Evolutionary conservation across 2,797 vertebrate genomes (phyloP).

Genomic region (Telmatherina bonti): DNA sequence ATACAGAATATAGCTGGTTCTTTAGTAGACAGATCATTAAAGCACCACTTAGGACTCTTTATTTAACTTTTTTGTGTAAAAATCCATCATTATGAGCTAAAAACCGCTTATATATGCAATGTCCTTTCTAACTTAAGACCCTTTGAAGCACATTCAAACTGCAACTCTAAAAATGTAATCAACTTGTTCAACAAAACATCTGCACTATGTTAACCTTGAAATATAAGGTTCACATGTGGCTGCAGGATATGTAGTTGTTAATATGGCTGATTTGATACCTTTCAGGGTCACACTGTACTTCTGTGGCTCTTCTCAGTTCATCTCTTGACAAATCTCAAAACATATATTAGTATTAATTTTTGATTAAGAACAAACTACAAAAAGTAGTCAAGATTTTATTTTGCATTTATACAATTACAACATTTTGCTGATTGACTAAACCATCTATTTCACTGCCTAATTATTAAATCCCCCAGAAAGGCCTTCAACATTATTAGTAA

Average conservation of each 20-base stretch:
- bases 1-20: constrained; percentile 5
- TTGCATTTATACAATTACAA: neutral
- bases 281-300: neutral
- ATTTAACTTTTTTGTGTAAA: constrained; percentile 7
- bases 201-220: neutral
- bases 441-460: neutral
- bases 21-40: neutral
- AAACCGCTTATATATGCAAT: neutral
- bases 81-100: constrained; percentile 6
- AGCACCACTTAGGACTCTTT: constrained; percentile 1
- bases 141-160: constrained; percentile 15
- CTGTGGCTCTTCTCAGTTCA: neutral
- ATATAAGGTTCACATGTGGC: neutral
- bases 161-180: constrained; percentile 7
- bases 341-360: neutral
- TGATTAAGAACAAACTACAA: constrained; percentile 10
- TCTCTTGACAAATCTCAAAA: neutral
- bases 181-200: constrained; percentile 1
- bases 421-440: neutral
- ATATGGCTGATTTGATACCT: constrained; percentile 3
- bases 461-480: neutral
- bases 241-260: neutral
- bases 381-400: neutral
- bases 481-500: neutral
- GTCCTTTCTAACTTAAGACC: neutral